These are phyloP conservation scores for Oithona nana DNA, from an alignment of 2,888 invertebrate species.

Conservation along the genomic window DNA sequence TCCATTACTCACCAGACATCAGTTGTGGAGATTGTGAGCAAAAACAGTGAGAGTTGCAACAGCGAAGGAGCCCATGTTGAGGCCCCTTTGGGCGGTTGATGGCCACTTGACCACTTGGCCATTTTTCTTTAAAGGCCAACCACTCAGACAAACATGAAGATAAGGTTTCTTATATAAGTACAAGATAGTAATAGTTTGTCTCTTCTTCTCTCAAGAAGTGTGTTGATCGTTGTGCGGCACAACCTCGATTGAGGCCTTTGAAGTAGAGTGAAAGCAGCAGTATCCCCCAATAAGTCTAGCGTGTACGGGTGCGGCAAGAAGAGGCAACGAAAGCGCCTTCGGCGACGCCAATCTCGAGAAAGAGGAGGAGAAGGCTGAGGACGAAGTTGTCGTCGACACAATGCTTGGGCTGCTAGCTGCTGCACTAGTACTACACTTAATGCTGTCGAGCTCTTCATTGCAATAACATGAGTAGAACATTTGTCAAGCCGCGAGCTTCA, in stretches of 20 bases:
- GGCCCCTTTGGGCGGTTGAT: no score
- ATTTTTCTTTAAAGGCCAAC: no score
- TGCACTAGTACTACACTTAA: neutral
- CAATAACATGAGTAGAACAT: neutral
- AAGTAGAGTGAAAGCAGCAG: neutral
- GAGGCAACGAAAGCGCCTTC: no score
- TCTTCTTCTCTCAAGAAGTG: neutral
- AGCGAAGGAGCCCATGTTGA: neutral
- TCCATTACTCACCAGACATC: neutral
- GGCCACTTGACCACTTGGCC: no score
- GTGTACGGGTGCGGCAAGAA: neutral
- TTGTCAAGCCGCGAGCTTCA: no score
- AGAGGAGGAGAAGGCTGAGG: no score
- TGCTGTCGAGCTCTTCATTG: neutral
- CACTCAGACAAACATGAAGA: no score
- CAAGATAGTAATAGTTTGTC: neutral
- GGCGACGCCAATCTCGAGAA: no score
- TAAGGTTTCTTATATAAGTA: no score
- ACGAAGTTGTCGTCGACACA: neutral
- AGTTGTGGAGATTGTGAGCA: neutral
- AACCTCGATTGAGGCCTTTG: neutral
- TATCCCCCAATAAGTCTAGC: neutral
- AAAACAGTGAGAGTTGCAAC: neutral
- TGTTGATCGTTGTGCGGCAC: neutral
- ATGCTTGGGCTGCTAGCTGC: neutral